phyloP scores from a whole-genome alignment of 2,888 invertebrate species.

The Schizotus pectinicornis region DNA sequence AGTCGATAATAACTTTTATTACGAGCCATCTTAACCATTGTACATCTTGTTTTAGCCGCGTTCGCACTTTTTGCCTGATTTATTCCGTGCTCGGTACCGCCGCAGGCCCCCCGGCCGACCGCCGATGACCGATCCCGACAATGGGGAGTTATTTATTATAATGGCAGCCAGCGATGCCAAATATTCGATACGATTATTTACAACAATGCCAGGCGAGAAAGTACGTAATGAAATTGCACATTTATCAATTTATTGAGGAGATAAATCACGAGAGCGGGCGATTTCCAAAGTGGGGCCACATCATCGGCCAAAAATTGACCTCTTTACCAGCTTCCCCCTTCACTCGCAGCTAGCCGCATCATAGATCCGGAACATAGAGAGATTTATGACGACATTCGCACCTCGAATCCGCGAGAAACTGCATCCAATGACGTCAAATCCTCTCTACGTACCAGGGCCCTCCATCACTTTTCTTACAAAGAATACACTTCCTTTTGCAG shows the following conservation, averaged over 20 bases:
- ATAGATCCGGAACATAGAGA: too few relatives aligned
- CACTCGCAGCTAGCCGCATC: too few relatives aligned
- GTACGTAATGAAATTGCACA: slow-evolving; percentile 40
- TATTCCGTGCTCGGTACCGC: slow-evolving; percentile 37
- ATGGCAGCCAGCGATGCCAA: slow-evolving; percentile 34
- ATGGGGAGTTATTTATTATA: slow-evolving; percentile 34
- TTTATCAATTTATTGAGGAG: slow-evolving; percentile 33
- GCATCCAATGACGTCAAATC: too few relatives aligned
- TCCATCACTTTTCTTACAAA: too few relatives aligned
- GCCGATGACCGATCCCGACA: slow-evolving; percentile 30
- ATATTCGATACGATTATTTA: slow-evolving; percentile 41
- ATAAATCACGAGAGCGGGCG: slow-evolving; percentile 20
- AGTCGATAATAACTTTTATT: slow-evolving; percentile 58
- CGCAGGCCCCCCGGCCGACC: slow-evolving; percentile 33
- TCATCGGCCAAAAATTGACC: too few relatives aligned
- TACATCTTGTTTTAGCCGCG: slow-evolving; percentile 53
- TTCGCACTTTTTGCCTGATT: slow-evolving; percentile 50
- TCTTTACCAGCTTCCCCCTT: too few relatives aligned
- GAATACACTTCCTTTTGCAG: too few relatives aligned
- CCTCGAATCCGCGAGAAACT: too few relatives aligned
- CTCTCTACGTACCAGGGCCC: too few relatives aligned
- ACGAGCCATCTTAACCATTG: slow-evolving; percentile 53
- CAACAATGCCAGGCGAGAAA: slow-evolving; percentile 38
- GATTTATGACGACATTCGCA: too few relatives aligned
- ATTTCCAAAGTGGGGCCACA: not conserved